Base-by-base conservation (phyloP, 2,888 invertebrate genomes). In the Xestobium rufovillosum region DNA sequence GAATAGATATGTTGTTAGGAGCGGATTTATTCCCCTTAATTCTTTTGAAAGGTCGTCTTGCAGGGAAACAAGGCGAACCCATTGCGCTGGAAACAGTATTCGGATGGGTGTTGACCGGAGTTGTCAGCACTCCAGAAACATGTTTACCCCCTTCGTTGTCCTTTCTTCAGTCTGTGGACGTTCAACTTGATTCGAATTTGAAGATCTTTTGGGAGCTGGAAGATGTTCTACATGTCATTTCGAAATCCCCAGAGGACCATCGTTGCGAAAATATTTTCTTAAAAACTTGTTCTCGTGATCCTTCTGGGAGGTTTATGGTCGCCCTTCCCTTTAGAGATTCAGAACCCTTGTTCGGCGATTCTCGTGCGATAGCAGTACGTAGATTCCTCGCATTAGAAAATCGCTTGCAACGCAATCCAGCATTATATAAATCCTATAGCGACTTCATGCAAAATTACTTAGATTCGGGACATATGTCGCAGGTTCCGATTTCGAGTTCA, bases 391-490 rank as follows among this genome's bases (percentile, higher is more conserved):
- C n/a, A n/a, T n/a, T n/a, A n/a, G n/a, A 28, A 28, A 28, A 28
- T n/a, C 28, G 28, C 11, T 10, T 28, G 11, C 6, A 8, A n/a
- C 6, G 9, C 6, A 10, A 28, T 28, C 9, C 8, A n/a, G 11
- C 8, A 9, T 10, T 28, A 10, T 9, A 10, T 9, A 10, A 17
- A 12, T 3, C 31, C 2, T 14, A 36, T 13, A 17, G 12, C 17
- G 31, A 38, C 8, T 43, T 42, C 26, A 41, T 42, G 41, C 2
- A 35, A 15, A 38, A 38, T 10, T 43, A 41, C 31, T 11, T 38
- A n/a, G 31, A 42, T 8, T 13, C 30, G n/a, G 36, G 36, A n/a
- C 37, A 43, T 30, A 42, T 42, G 38, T 13, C 38, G 1, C 12
- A 16, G 6, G 28, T 25, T 8, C n/a, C n/a, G n/a, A n/a, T n/a